These are phyloP conservation scores for Palythoa caribaeorum DNA, from an alignment of 92 coral and sea anemone genomes.

Conservation along the genomic window DNA sequence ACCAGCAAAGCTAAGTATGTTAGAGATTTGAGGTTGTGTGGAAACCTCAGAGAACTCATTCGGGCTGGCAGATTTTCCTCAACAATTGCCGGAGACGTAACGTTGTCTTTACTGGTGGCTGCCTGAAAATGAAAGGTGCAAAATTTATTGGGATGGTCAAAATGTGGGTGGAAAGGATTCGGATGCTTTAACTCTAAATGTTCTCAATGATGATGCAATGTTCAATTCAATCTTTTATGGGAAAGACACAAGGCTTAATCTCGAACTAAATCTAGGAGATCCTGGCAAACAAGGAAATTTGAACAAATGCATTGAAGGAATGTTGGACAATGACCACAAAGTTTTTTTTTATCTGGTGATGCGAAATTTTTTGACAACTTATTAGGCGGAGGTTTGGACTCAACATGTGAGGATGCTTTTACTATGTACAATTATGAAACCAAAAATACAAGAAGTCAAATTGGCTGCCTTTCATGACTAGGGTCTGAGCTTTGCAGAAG, in stretches of 20 bases:
- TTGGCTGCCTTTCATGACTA: slow-evolving; percentile 42
- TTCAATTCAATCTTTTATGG: slow-evolving; percentile 50
- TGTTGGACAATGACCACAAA: slow-evolving; percentile 33
- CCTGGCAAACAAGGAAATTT: slow-evolving; percentile 21
- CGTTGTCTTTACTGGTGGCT: slow-evolving; percentile 38
- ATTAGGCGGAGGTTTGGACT: slow-evolving; percentile 36
- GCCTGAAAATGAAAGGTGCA: slow-evolving; percentile 1
- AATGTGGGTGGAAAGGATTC: slow-evolving; percentile 37
- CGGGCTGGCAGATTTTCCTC: neutral
- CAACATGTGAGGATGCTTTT: slow-evolving; percentile 38
- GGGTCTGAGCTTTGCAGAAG: slow-evolving; percentile 45
- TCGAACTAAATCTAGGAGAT: slow-evolving; percentile 43
- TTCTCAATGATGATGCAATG: slow-evolving; percentile 28
- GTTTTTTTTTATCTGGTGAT: slow-evolving; percentile 17
- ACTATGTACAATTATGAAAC: slow-evolving; percentile 52
- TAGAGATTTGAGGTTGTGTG: slow-evolving; percentile 29
- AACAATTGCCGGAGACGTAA: slow-evolving; percentile 32
- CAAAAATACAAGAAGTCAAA: slow-evolving; percentile 41
- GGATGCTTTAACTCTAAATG: slow-evolving; percentile 23
- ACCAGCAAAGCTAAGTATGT: neutral
- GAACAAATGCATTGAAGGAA: slow-evolving; percentile 31
- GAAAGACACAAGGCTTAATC: slow-evolving; percentile 39
- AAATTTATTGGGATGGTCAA: slow-evolving; percentile 3
- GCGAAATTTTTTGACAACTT: slow-evolving; percentile 19
- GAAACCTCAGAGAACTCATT: slow-evolving; percentile 37